Percentiles rank a stretch among this genome's conserved stretches.
These are phyloP conservation scores for Orestias chungarensis DNA, from an alignment of 2,797 vertebrate genomes.

Conservation along the genomic window DNA sequence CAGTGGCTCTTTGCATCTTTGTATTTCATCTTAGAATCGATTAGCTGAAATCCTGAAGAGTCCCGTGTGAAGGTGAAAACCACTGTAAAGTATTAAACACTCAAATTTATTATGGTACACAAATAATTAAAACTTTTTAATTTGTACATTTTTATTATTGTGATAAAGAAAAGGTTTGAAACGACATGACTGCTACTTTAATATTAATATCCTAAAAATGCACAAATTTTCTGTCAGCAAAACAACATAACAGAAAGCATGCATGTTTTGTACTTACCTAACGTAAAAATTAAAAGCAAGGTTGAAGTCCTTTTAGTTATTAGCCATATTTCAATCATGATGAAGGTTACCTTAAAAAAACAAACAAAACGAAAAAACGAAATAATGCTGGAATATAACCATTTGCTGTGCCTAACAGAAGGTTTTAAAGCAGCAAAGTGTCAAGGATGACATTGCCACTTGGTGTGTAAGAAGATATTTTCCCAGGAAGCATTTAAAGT, in stretches of 20 bases:
- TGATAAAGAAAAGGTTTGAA: neutral
- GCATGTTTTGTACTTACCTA: conserved; percentile 58
- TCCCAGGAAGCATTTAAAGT: neutral
- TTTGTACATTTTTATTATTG: neutral
- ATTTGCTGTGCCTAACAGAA: conserved; percentile 1
- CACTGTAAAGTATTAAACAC: conserved; percentile 50
- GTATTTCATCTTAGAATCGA: conserved; percentile 40
- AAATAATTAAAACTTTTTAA: neutral
- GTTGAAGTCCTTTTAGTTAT: conserved; percentile 26
- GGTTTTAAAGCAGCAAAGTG: conserved; percentile 8
- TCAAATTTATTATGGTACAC: neutral
- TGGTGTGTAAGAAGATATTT: conserved; percentile 37
- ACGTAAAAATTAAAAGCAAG: conserved; percentile 52
- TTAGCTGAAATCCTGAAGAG: conserved; percentile 59
- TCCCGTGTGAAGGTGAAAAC: conserved; percentile 34
- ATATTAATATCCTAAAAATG: neutral
- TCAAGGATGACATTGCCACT: conserved; percentile 59
- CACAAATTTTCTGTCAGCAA: neutral
- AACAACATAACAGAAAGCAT: conserved; percentile 6
- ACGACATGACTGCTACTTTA: neutral
- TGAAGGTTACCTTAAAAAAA: neutral
- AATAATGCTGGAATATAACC: neutral
- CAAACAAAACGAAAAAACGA: neutral
- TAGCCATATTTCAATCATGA: conserved; percentile 23
- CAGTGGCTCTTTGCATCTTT: conserved; percentile 65